These are phyloP conservation scores for Clarias laeviceps DNA, from an alignment of 2,797 vertebrate genomes.

Conservation along the genomic window DNA sequence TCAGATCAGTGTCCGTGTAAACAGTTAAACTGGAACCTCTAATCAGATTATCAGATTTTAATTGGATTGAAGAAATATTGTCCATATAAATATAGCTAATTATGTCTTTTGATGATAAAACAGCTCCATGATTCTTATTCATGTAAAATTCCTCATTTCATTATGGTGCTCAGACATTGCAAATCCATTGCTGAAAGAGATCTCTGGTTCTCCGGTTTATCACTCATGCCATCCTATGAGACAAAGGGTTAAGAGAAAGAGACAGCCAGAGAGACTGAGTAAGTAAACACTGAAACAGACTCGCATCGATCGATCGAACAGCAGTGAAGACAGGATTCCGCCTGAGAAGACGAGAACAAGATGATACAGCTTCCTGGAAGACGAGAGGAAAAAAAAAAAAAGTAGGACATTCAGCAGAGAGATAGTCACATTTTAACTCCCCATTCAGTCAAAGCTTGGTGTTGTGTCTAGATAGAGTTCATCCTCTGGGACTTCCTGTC, in stretches of 20 bases:
- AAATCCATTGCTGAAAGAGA: not conserved
- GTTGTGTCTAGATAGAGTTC: conserved; percentile 36
- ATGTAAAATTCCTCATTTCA: not conserved
- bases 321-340: not conserved
- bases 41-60: too few species aligned
- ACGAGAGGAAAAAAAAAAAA: not conserved
- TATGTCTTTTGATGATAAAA: not conserved
- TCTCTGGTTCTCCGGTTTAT: not conserved
- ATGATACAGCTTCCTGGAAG: not conserved
- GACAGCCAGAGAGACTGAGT: conserved; percentile 9
- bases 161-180: not conserved
- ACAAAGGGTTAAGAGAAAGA: not conserved
- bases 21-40: too few species aligned
- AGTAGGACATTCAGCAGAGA: not conserved
- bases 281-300: conserved; percentile 7
- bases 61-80: too few species aligned
- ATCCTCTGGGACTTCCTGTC: conserved; percentile 47
- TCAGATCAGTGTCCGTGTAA: too few species aligned
- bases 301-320: not conserved
- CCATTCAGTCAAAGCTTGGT: not conserved
- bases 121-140: not conserved
- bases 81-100: too few species aligned
- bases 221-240: not conserved
- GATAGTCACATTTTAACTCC: not conserved
- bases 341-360: not conserved